phyloP scores from a whole-genome alignment of 2,113 vertebrate species.

The Oreotrochilus melanogaster region DNA sequence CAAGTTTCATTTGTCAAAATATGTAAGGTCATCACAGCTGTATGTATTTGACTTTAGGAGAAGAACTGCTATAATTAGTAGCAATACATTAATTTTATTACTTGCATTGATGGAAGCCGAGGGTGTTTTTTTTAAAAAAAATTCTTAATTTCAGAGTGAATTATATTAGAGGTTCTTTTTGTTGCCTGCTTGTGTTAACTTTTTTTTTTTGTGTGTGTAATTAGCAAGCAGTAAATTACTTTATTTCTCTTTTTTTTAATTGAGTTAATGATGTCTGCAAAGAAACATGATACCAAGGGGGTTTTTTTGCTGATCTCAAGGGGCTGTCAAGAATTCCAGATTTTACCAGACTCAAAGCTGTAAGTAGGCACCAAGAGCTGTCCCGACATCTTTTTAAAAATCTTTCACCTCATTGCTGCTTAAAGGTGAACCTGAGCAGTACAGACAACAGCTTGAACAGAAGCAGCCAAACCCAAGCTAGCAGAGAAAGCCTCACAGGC shows the following conservation, averaged over 20 bases:
- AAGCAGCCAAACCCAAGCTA: not conserved
- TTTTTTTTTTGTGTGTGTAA: slow-evolving; percentile 13
- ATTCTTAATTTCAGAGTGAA: slow-evolving; percentile 61
- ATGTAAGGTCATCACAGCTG: slow-evolving; percentile 9
- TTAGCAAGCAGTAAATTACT: slow-evolving; percentile 70
- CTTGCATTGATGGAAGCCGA: slow-evolving; percentile 47
- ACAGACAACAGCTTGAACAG: slow-evolving; percentile 16
- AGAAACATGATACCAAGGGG: slow-evolving; percentile 33
- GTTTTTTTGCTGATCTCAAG: slow-evolving; percentile 14
- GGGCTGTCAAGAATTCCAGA: not conserved
- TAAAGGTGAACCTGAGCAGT: slow-evolving; percentile 7
- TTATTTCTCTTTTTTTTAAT: slow-evolving; percentile 72
- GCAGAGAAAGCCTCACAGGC: not conserved
- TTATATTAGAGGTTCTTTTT: slow-evolving; percentile 57
- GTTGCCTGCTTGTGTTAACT: slow-evolving; percentile 40
- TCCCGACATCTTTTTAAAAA: not conserved
- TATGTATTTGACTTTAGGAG: slow-evolving; percentile 56
- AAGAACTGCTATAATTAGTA: slow-evolving; percentile 54
- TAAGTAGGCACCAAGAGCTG: not conserved
- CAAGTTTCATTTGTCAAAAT: slow-evolving; percentile 64
- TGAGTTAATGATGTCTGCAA: slow-evolving; percentile 67
- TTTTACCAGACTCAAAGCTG: slow-evolving; percentile 19
- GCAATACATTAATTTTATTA: slow-evolving; percentile 60
- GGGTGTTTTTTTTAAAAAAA: slow-evolving; percentile 1
- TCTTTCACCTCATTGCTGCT: not conserved